phyloP scores from a whole-genome alignment of 2,797 vertebrate genomes.

The Falco peregrinus region DNA sequence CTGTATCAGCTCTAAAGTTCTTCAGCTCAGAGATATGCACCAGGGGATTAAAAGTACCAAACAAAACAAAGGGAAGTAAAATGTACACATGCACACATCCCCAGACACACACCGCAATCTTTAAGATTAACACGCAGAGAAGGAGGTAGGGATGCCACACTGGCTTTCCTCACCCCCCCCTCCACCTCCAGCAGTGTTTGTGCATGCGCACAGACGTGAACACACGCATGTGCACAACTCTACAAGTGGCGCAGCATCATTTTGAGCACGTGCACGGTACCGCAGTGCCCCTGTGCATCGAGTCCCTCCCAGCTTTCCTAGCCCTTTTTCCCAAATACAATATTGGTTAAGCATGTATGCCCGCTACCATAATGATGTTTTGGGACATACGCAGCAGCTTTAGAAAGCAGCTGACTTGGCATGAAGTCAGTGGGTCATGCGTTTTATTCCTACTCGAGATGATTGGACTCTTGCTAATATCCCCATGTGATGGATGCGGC shows the following conservation, averaged over 20 bases:
- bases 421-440: rapidly evolving
- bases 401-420: not conserved
- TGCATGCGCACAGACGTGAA: not conserved
- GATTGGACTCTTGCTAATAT: not conserved
- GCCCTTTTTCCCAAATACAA: rapidly evolving
- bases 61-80: not conserved
- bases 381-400: not conserved
- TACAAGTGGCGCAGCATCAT: rapidly evolving
- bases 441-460: not conserved
- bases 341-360: rapidly evolving
- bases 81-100: not conserved
- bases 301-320: not conserved
- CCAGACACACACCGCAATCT: not conserved
- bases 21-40: slow-evolving; percentile 32
- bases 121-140: not conserved
- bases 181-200: not conserved
- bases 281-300: rapidly evolving
- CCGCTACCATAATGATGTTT: rapidly evolving
- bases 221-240: not conserved
- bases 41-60: slow-evolving; percentile 32
- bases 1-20: slow-evolving; percentile 44
- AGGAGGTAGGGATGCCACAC: not conserved
- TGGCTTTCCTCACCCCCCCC: not conserved
- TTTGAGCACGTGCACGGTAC: rapidly evolving
- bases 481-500: not conserved